Base-by-base conservation (phyloP, 2,113 vertebrate genomes). In the Litocranius walleri region DNA sequence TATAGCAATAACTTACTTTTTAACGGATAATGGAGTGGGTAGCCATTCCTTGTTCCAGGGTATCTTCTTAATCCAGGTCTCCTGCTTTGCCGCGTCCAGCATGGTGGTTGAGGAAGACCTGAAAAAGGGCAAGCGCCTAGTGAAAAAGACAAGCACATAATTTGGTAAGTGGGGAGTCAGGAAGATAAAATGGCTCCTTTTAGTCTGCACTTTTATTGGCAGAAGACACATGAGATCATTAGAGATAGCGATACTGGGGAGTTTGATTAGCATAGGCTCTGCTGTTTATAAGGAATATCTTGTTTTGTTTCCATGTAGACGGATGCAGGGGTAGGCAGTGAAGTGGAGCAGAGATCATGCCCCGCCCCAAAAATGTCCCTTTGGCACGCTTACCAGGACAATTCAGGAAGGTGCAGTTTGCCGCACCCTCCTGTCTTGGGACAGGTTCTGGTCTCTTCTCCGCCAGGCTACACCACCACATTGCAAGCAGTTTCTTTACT, bases 1-100 rank as follows among this genome's bases (percentile, higher is more conserved):
- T 14, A 86, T 97, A 80, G 82, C 92, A 40, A 91, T 94, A 98
- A 97, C 97, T 95, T 80, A 71, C 80, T 61, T 74, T 96, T 98
- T 97, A 98, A 96, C 81, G 48, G 90, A 92, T 97, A 77, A 57
- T 92, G 52, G 83, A 12, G 67, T 74, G 21, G 36, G 36, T 74
- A 74, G 36, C 67, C 36, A 74, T 74, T 74, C 36, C 67, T 36
- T 40, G 7, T 40, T 74, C 6, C 11, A 74, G 19, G 36, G 6
- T 40, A 40, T 40, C 36, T 40, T 74, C 36, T 40, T 12, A 25
- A 74, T 40, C 5, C 67, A 40, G 5, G 27, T 71, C 64, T 71
- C 64, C n/a, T 21, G 9, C n/a, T 21, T 71, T 36, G 64, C n/a
- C 0, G 0, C 0, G 0, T n/a, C 62, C 30, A 64, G 15, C 62